Base-by-base conservation (phyloP, 2,113 vertebrate species). In the Phylloscopus whistleri region DNA sequence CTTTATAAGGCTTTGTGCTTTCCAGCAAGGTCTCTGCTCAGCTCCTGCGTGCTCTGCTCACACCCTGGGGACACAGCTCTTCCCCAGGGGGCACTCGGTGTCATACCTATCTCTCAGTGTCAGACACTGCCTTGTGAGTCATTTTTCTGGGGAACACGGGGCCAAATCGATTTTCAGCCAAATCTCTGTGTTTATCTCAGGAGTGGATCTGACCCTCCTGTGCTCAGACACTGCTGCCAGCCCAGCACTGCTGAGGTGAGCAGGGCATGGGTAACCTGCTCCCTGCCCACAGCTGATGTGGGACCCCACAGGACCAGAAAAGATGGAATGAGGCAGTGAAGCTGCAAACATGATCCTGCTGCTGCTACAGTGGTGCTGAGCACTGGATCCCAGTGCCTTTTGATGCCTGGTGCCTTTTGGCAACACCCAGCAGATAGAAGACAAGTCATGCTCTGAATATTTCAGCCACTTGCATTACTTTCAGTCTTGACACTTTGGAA, bases 1-100 rank as follows among this genome's bases (percentile, higher is more conserved):
- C 94, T 95, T 96, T 96, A 94, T 95, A 95, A 90, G 96, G 94
- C 84, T 88, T 84, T 87, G 69, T 93, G 94, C 85, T 82, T 90
- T 66, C 68, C 88, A 79, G 88, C 87, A 26, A 10, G 0, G 46
- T 31, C 64, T 53, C 76, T 0, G 3, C 68, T 81, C 15, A 4
- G 79, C 73, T 39, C 23, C 13, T 30, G 55, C 20, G 0, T 48
- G 93, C 89, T 93, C 80, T 1, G 8, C 76, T 84, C 1, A 0
- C 33, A n/a, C 92, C 68, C 80, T 55, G 93, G 94, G 89, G 80
- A 81, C 1, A 11, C 59, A 59, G 80, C 69, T 89, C 73, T 51
- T 37, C 51, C 82, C 78, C 64, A 2, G 5, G 84, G 56, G 48
- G 37, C 33, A n/a, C 76, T 67, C 2, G 1, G 48, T 78, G 89